Evolutionary conservation across 1,140 invertebrate species (phyloP), one percentile per base, ranked within the genome.

Genomic region (Penaeus vannamei): DNA sequence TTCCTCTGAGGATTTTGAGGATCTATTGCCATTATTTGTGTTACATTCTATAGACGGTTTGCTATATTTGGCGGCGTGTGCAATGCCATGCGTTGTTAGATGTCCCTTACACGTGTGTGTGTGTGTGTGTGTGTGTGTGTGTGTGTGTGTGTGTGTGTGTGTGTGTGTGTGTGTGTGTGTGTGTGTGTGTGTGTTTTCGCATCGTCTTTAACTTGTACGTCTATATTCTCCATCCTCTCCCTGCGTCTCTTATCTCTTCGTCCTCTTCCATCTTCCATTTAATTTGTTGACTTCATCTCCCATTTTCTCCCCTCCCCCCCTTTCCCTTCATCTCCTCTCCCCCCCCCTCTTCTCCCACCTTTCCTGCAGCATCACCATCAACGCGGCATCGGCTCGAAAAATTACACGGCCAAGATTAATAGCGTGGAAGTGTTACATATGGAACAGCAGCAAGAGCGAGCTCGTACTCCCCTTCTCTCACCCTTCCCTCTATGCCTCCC

Each of bases 341-440:
- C 32, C 36, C 53, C n/a, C 46, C 14, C 46, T 53, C 46, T 53
- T 12, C 46, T 12, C 46, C 8, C 46, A 53, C 46, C 46, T 53
- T 53, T 53, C 46, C 46, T 53, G 14, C 14, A 53, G 46, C 46
- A 53, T 53, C 46, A 53, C 46, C 46, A 53, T 53, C 46, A 53
- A 53, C 76, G n/a, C 32, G n/a, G 76, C 36, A 20, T 23, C n/a
- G 64, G 64, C 26, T 32, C 61, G 64, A 85, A 85, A 85, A 72
- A 85, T 85, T 85, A 85, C 64, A n/a, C 62, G 64, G 64, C 84
- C 23, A 72, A 85, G 84, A 85, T 85, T 85, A 85, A 85, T 85
- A 85, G 84, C 64, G 23, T 72, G 66, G 64, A 85, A 72, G 84
- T 76, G 84, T 85, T 85, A 76, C 84, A 85, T 85, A 85, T 85